Conservation (phyloP, 2,888 invertebrate species). For the Hermodice carunculata region DNA sequence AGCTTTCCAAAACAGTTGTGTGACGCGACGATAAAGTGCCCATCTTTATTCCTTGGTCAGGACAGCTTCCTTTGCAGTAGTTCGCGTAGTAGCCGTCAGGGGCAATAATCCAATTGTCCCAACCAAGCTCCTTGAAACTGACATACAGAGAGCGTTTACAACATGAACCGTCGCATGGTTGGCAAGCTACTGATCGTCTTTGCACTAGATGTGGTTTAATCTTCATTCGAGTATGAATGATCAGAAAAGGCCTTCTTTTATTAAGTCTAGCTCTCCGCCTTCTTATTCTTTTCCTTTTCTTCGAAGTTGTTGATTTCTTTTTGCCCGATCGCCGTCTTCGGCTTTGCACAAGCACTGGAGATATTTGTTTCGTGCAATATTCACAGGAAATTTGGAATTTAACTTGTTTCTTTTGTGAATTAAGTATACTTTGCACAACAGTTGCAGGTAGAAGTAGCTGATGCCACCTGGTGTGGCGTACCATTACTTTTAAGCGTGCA, state of each 20-base stretch:
- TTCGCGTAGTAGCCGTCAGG: slow-evolving; percentile 93
- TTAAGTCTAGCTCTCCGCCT: slow-evolving; percentile 7
- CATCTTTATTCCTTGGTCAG: too few species aligned
- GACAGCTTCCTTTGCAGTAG: slow-evolving; percentile 91
- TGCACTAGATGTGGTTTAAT: too few species aligned
- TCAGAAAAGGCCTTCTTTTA: slow-evolving; percentile 18
- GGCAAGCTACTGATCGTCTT: too few species aligned
- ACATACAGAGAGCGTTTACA: slow-evolving; percentile 93
- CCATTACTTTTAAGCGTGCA: slow-evolving; percentile 1
- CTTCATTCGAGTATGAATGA: slow-evolving; percentile 12
- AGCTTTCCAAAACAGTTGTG: too few species aligned
- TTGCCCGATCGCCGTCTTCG: not conserved
- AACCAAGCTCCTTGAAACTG: slow-evolving; percentile 89
- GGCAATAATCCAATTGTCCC: slow-evolving; percentile 96
- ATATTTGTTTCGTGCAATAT: slow-evolving; percentile 9
- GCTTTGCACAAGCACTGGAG: slow-evolving; percentile 1
- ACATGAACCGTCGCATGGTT: too few species aligned
- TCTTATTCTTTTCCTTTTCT: not conserved
- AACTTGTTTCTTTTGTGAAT: not conserved
- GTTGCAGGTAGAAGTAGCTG: slow-evolving; percentile 16
- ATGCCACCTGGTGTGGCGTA: slow-evolving; percentile 25
- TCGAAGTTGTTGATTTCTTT: not conserved
- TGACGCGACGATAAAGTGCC: too few species aligned
- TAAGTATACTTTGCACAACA: slow-evolving; percentile 2
- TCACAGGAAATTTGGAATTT: slow-evolving; percentile 14